Evolutionary conservation across 92 coral and sea anemone genomes (phyloP), one percentile per base, ranked within the genome.

Genomic region (Isaurus tuberculatus): DNA sequence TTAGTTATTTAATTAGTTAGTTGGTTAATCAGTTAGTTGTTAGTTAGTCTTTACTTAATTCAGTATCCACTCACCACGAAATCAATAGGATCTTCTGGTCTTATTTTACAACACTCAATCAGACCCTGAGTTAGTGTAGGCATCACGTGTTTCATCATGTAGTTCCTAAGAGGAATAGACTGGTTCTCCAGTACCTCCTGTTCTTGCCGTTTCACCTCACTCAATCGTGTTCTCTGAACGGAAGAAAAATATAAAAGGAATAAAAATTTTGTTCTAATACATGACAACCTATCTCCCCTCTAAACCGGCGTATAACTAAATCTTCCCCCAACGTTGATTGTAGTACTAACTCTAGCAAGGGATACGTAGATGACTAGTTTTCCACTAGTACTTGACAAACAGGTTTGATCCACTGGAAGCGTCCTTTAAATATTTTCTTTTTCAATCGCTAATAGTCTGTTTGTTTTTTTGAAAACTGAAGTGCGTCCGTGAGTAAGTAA

Each of bases 81-180:
- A 77, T 96, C 99, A 73, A 96, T 88, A 26, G 99, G 99, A 58
- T 96, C 98, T 11, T 92, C 99, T 5, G 99, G 99, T 49, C 99
- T 88, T 84, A 94, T 90, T 64, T 96, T 96, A 67, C 98, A 92
- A 86, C 96, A 91, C 73, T 96, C 99, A 11, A 96, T 90, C 36
- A 96, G 96, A 15, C 99, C 97, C 65, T 96, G 98, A 3, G 99
- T 89, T 20, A 96, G 84, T 2, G 99, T 96, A 42, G 99, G 99
- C 99, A 96, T 96, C 63, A 96, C 99, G 78, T 96, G 99, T 61
- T 96, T 96, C 99, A 96, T 96, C 69, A 96, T 97, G 88, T 96
- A 96, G 83, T 96, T 96, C 71, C 99, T 96, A 70, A 96, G 91
- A 10, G 99, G 99, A 33, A 94, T 92, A 53, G 99, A 96, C 86